Evolutionary conservation across 2,113 vertebrate genomes (phyloP).

Genomic region (Hemiprocne comata): DNA sequence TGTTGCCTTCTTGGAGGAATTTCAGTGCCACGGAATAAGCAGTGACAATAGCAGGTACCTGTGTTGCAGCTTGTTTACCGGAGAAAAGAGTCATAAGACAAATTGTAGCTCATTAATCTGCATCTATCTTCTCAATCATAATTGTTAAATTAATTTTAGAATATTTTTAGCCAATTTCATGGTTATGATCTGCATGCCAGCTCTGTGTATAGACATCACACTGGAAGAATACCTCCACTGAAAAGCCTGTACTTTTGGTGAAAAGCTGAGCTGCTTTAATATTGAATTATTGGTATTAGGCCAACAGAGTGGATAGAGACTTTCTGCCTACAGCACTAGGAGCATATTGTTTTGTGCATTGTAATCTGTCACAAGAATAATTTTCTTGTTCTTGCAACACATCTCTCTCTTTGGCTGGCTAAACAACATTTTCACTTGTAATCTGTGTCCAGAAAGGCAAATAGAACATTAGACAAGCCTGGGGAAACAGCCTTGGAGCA

Average conservation of each 20-base stretch:
- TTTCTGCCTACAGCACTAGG: neutral
- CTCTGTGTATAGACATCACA: neutral
- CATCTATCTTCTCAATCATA: neutral
- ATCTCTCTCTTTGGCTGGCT: neutral
- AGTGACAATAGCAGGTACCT: neutral
- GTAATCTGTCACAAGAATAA: neutral
- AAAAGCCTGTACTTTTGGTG: neutral
- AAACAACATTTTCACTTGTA: neutral
- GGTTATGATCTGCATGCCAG: neutral
- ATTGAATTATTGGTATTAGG: constrained; percentile 14
- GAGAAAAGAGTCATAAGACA: neutral
- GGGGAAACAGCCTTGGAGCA: neutral
- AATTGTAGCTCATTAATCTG: constrained; percentile 20
- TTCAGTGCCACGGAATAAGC: neutral
- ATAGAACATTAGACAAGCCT: neutral
- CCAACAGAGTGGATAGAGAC: neutral
- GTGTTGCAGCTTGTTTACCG: neutral
- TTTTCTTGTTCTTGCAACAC: neutral
- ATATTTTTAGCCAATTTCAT: neutral
- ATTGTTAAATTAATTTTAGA: neutral
- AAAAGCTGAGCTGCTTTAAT: constrained; percentile 8
- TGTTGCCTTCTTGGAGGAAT: neutral
- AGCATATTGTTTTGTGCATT: neutral
- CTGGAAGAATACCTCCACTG: neutral
- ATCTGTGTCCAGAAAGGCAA: neutral